Percentiles rank a stretch among this genome's conserved stretches.
phyloP scores from a whole-genome alignment of 2,797 vertebrate species.

The Ptychadena robeensis region DNA sequence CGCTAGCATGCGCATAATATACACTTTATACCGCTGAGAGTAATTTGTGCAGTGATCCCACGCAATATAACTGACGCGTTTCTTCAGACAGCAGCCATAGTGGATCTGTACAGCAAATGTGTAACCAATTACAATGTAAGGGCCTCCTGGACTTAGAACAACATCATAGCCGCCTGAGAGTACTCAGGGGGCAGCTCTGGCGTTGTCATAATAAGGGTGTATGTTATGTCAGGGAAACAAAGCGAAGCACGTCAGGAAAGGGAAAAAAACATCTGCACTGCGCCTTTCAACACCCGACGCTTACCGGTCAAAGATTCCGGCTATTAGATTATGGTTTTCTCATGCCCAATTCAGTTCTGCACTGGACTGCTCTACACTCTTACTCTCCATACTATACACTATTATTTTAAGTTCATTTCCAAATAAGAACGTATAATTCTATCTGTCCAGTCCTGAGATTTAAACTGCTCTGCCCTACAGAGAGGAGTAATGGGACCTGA shows the following conservation, averaged over 20 bases:
- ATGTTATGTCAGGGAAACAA: conserved; percentile 17
- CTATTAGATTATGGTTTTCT: conserved; percentile 25
- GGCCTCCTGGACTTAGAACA: conserved; percentile 2
- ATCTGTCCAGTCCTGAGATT: too few species aligned
- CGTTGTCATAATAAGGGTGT: conserved; percentile 29
- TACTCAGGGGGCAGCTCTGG: not conserved
- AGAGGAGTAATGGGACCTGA: too few species aligned
- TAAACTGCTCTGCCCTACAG: too few species aligned
- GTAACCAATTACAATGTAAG: conserved; percentile 36
- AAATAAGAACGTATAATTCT: too few species aligned
- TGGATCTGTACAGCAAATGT: conserved; percentile 23
- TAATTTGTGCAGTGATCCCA: conserved; percentile 8
- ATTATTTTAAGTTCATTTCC: too few species aligned
- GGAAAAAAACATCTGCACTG: conserved; percentile 24
- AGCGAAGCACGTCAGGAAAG: conserved; percentile 13
- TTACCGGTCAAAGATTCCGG: conserved; percentile 22
- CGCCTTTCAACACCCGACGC: not conserved
- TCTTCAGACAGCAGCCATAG: conserved; percentile 12
- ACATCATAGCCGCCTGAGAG: not conserved
- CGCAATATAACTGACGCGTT: not conserved
- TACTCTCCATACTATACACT: not conserved
- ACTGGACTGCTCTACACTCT: not conserved
- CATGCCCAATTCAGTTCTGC: not conserved
- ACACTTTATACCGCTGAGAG: not conserved
- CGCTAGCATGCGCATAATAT: not conserved